Evolutionary conservation across 1,140 invertebrate species (phyloP), one percentile per base, ranked within the genome.

Genomic region (Phortica variegata): DNA sequence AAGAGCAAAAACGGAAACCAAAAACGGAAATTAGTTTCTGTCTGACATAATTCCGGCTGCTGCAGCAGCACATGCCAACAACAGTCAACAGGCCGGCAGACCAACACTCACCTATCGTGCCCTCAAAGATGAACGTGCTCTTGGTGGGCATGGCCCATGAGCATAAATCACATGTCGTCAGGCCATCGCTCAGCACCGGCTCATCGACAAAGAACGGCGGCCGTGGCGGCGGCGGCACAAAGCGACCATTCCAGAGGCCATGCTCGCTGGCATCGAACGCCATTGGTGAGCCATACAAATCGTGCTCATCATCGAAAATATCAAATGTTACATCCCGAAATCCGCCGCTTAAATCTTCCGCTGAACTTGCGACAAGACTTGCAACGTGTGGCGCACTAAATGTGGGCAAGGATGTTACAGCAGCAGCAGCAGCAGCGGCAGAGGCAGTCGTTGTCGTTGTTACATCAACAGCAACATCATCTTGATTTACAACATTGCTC

Each of bases 91-190:
- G n/a, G n/a, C 12, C 6, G 26, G 26, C 12, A 7, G 36, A 15
- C 16, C 5, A 13, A 21, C 31, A 59, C 69, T 74, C 54, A 74
- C 71, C 71, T 71, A 74, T 73, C 56, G 71, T 73, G 23, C 66
- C 71, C 58, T 73, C 71, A 34, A 74, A 74, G 56, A 75, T 75
- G 54, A 75, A 75, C 42, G 72, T 73, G 58, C 68, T 73, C 45
- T 75, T 75, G 38, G 72, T 75, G 57, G 72, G 72, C 72, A 75
- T 75, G 43, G 85, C 85, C 85, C 85, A 86, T 43, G 84, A 81
- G 69, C 85, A 86, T 29, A 86, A 79, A 77, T 87, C 85, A 76
- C 85, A 87, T 56, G 85, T 86, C 51, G 85, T 86, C 43, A 86
- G 79, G 44, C 85, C 85, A 75, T 86, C 84, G 39, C 82, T 80